A percentile compares a stretch with the other conserved stretches of the same genome.
phyloP scores from a whole-genome alignment of 2,113 vertebrate genomes.

The Oceanodroma tethys region DNA sequence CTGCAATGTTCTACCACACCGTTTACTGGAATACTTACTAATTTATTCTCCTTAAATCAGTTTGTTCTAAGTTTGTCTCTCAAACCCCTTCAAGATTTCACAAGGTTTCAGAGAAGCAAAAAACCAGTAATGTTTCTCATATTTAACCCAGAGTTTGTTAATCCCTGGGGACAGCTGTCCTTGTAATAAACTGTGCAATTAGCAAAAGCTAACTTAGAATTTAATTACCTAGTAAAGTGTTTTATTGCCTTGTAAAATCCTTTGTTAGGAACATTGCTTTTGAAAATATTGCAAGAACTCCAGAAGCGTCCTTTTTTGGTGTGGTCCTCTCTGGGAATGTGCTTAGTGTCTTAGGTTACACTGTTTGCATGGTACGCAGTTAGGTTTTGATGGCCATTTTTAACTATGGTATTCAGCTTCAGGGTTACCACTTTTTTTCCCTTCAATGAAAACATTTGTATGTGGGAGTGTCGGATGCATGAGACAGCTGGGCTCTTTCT shows the following conservation, averaged over 20 bases:
- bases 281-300: not conserved
- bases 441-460: constrained; percentile 44
- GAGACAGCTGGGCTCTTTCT: constrained; percentile 55
- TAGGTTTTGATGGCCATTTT: constrained; percentile 6
- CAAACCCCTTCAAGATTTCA: not conserved
- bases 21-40: not conserved
- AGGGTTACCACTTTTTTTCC: not conserved
- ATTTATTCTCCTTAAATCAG: not conserved
- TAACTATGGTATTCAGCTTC: not conserved
- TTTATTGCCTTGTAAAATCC: constrained; percentile 39
- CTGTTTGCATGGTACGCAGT: not conserved
- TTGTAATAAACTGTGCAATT: not conserved
- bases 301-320: not conserved
- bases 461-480: constrained; percentile 19
- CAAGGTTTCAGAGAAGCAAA: not conserved
- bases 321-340: not conserved
- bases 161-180: not conserved
- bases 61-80: not conserved
- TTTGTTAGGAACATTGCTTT: not conserved
- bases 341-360: not conserved
- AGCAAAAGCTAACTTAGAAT: not conserved
- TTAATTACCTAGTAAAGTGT: constrained; percentile 8
- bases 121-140: not conserved
- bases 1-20: not conserved
- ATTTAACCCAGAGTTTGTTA: not conserved